These are phyloP conservation scores for Formica aserva DNA, from an alignment of 2,888 invertebrate genomes.

Conservation along the genomic window DNA sequence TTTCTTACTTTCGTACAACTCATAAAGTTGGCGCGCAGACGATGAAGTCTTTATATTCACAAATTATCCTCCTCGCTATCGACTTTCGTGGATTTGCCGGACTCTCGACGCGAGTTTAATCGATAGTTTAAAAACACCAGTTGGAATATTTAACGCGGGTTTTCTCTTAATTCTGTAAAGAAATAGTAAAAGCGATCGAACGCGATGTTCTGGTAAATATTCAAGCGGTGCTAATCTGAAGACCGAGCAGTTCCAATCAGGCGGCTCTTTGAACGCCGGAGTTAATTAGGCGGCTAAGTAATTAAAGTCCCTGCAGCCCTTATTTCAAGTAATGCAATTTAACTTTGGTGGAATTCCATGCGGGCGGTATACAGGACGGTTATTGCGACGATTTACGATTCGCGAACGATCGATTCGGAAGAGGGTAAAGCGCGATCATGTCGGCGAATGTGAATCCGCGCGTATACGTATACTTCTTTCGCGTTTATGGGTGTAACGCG, in stretches of 20 bases:
- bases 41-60: slow-evolving; percentile 24
- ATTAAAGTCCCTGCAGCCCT: slow-evolving; percentile 42
- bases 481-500: slow-evolving; percentile 24
- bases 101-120: not conserved
- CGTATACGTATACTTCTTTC: not conserved
- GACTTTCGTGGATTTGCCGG: not conserved
- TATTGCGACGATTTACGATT: slow-evolving; percentile 38
- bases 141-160: slow-evolving; percentile 28
- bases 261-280: slow-evolving; percentile 8
- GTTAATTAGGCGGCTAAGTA: slow-evolving; percentile 52
- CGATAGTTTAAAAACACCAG: slow-evolving; percentile 15
- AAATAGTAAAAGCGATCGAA: not conserved
- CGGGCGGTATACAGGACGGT: slow-evolving; percentile 8
- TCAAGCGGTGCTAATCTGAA: slow-evolving; percentile 37
- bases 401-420: slow-evolving; percentile 20
- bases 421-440: not conserved
- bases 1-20: slow-evolving; percentile 9
- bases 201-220: slow-evolving; percentile 36
- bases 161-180: slow-evolving; percentile 26
- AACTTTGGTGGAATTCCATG: slow-evolving; percentile 43
- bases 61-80: slow-evolving; percentile 12
- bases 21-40: not conserved
- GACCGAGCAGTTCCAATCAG: slow-evolving; percentile 30
- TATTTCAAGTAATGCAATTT: slow-evolving; percentile 48
- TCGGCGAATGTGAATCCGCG: not conserved